Conservation (phyloP, 2,888 invertebrate species). For the Deladenus siricidicola region DNA sequence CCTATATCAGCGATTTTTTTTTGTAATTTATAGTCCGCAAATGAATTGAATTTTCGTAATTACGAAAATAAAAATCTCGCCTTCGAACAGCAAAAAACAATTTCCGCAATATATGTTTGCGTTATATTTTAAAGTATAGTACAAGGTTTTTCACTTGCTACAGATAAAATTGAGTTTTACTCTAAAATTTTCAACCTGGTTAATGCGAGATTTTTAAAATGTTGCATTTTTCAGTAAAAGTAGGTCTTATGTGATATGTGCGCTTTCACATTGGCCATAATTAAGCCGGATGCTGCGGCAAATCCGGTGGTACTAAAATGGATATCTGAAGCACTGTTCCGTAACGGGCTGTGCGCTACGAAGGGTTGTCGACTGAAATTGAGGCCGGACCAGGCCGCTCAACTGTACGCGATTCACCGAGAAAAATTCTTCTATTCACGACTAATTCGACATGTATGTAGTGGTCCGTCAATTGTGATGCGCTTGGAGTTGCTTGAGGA, state of each 20-base stretch:
- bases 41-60: too few relatives aligned
- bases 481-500: not conserved
- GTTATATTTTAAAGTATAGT: too few relatives aligned
- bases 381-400: not conserved
- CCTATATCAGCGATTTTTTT: not conserved
- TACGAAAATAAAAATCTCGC: too few relatives aligned
- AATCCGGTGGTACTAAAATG: conserved; percentile 18
- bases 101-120: too few relatives aligned
- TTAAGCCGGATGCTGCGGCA: conserved; percentile 21
- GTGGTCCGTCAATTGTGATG: conserved; percentile 14
- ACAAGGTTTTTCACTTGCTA: too few relatives aligned
- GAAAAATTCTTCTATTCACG: conserved; percentile 13
- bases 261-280: conserved; percentile 19
- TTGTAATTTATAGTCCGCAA: too few relatives aligned
- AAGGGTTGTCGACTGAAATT: conserved; percentile 5
- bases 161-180: too few relatives aligned
- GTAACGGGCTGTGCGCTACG: conserved; percentile 6
- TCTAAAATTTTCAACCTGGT: too few relatives aligned
- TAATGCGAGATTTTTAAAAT: too few relatives aligned
- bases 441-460: conserved; percentile 12
- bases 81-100: too few relatives aligned
- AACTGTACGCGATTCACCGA: conserved; percentile 11
- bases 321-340: conserved; percentile 4
- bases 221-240: too few relatives aligned
- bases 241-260: too few relatives aligned